Evolutionary conservation across 2,888 invertebrate species (phyloP).

Genomic region (Tipula vernalis): DNA sequence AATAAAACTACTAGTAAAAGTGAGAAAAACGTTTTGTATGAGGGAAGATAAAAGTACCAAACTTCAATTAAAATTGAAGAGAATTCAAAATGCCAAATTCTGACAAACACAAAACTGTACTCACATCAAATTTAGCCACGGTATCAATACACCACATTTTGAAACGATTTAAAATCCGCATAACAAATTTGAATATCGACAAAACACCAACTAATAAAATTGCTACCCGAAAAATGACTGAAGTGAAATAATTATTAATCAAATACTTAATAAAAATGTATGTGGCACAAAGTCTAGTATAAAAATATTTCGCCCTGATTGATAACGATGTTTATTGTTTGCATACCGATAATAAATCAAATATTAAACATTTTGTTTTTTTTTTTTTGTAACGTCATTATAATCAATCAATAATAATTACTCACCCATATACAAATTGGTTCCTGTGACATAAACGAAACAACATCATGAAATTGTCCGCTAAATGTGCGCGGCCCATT

Average conservation of each 20-base stretch:
- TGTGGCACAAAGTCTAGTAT: not conserved
- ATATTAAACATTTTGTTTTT: not conserved
- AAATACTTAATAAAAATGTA: too few species aligned
- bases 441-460: slow-evolving; percentile 62
- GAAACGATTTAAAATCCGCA: not conserved
- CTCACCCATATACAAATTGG: slow-evolving; percentile 77
- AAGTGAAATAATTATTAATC: not conserved
- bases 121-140: not conserved
- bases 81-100: too few species aligned
- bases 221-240: not conserved
- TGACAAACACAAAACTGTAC: not conserved
- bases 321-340: not conserved
- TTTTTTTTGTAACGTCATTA: too few species aligned
- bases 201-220: not conserved
- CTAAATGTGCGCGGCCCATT: slow-evolving; percentile 34
- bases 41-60: too few species aligned
- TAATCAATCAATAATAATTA: slow-evolving; percentile 19
- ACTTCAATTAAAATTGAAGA: too few species aligned
- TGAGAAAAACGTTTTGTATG: too few species aligned
- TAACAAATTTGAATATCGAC: not conserved
- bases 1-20: too few species aligned
- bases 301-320: not conserved
- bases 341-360: not conserved
- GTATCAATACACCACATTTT: not conserved
- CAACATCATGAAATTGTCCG: slow-evolving; percentile 47